phyloP scores from a whole-genome alignment of 1,140 invertebrate genomes.

The Agraylea sexmaculata region DNA sequence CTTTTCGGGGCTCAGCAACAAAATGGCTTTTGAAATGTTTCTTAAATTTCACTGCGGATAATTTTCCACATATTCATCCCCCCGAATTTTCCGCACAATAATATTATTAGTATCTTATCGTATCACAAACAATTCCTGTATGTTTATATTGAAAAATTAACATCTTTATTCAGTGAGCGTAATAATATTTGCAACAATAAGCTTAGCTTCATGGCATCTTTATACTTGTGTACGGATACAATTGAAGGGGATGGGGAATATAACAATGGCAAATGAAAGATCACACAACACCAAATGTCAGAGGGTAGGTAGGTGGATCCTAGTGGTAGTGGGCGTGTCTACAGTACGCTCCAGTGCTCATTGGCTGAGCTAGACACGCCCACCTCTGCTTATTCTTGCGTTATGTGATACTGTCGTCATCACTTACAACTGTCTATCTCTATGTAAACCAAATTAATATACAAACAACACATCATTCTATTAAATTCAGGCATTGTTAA shows the following conservation, averaged over 20 bases:
- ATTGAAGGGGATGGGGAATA: conserved; percentile 1
- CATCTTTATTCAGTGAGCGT: neutral
- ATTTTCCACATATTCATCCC: no score
- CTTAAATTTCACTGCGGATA: no score
- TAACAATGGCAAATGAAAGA: conserved; percentile 3
- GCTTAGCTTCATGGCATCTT: neutral
- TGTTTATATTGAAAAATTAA: neutral
- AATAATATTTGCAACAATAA: neutral
- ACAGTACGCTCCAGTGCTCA: conserved; percentile 17
- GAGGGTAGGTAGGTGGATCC: neutral
- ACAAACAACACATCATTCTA: no score
- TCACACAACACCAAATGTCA: neutral
- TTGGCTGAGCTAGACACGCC: conserved; percentile 19
- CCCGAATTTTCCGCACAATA: neutral
- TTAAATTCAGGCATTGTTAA: no score
- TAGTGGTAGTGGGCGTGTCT: conserved; percentile 13
- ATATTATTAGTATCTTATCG: neutral
- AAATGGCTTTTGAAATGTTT: conserved; percentile 4
- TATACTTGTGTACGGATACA: conserved; percentile 1
- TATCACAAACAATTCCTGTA: neutral
- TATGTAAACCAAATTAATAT: no score
- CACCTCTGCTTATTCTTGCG: no score
- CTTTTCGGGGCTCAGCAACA: conserved; percentile 5
- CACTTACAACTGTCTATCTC: no score
- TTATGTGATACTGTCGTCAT: no score